Evolutionary conservation across 2,797 vertebrate genomes (phyloP).

Genomic region (Myoxocephalus aenaeus): DNA sequence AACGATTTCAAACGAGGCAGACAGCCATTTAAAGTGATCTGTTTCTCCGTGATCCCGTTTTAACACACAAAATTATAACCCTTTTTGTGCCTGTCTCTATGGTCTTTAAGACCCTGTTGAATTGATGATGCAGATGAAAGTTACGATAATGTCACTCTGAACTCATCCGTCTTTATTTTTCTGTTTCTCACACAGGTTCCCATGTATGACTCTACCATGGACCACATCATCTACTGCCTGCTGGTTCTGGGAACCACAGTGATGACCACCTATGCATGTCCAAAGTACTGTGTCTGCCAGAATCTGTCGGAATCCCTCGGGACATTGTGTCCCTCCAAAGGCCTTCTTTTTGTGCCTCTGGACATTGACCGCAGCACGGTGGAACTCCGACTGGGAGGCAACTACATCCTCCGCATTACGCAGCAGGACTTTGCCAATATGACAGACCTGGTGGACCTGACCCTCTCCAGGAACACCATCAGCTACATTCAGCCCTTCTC

Average conservation of each 20-base stretch:
- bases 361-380: conserved; percentile 94
- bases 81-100: too few relatives aligned
- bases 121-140: too few relatives aligned
- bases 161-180: conserved; percentile 7
- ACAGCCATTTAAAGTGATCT: not conserved
- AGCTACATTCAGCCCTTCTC: conserved; percentile 94
- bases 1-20: conserved; percentile 2
- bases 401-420: conserved; percentile 93
- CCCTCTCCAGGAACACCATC: conserved; percentile 94
- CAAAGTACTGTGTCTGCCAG: conserved; percentile 95
- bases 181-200: conserved; percentile 78
- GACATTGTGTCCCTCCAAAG: conserved; percentile 93
- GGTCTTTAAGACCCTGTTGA: too few relatives aligned
- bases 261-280: conserved; percentile 88
- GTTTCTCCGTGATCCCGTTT: too few relatives aligned
- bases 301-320: conserved; percentile 95
- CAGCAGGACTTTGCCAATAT: conserved; percentile 96
- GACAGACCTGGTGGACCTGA: conserved; percentile 95
- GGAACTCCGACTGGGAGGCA: conserved; percentile 93
- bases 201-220: conserved; percentile 90
- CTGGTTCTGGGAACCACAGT: conserved; percentile 92
- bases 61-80: not conserved
- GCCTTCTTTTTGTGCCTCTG: conserved; percentile 93
- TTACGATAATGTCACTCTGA: not conserved
- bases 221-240: conserved; percentile 90